Base-by-base conservation (phyloP, 2,888 invertebrate genomes). In the Drosophila emarginata region DNA sequence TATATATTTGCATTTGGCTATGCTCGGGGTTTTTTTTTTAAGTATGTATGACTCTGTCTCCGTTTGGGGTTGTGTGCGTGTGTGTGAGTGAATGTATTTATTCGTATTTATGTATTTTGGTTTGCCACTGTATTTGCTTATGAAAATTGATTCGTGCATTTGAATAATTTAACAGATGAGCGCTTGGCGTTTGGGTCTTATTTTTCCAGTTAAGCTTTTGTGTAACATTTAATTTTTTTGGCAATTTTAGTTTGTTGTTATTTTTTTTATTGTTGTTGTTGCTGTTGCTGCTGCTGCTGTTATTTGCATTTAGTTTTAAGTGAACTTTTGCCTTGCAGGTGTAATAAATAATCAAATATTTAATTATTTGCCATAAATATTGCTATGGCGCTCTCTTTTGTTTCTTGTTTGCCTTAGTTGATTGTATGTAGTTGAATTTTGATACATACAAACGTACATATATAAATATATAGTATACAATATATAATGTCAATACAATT, bases 61-160 rank as follows among this genome's bases (percentile, higher is more conserved):
- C 9, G n/a, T n/a, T n/a, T n/a, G n/a, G n/a, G n/a, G n/a, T 1
- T 32, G 18, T 45, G 12, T 9, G 11, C 4, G 45, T 45, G 15
- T 18, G 45, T 45, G 18, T 45, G 40, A 18, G 45, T 21, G 18
- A 21, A 6, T 21, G 18, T 45, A 11, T 28, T 32, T 32, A 54
- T 26, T 7, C 36, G 11, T 28, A 36, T 54, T 12, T 36, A 36
- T 54, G 52, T 52, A 52, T 54, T 54, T 54, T 28, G 32, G 53
- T 32, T 54, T 5, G 21, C 45, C 45, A 45, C 45, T 36, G 32
- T 36, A 63, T 82, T 82, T 87, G 81, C 59, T 80, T 87, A 78
- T 81, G 77, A 63, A 80, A 82, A 81, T 82, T 79, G 79, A 84
- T 82, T 84, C 82, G 72, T 77, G 75, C 76, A 77, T 68, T 79